Base-by-base conservation (phyloP, 1,140 invertebrate species). In the Drosophila novamexicana region DNA sequence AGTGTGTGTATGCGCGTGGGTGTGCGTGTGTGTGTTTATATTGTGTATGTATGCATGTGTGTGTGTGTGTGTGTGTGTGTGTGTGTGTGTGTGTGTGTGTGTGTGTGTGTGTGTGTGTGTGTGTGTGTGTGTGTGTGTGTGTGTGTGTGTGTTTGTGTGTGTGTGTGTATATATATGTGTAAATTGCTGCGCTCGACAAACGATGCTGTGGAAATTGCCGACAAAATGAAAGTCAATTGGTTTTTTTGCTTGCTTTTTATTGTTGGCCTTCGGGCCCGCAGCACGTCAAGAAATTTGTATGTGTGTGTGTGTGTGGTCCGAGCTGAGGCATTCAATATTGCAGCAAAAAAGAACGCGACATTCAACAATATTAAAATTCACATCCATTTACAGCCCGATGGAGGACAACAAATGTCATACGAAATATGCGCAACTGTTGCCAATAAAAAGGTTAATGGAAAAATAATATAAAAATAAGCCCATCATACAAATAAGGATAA, bases 201-300 rank as follows among this genome's bases (percentile, higher is more conserved):
- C 77, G 77, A 73, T 29, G 75, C 75, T 71, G 69, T 75, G 84
- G 72, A 89, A 89, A 89, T 88, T 86, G 84, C 80, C 80, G 77
- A 89, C 84, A 89, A 84, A 89, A 89, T 89, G 85, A 89, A 89
- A 89, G 85, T 89, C 84, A 89, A 89, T 84, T 89, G 84, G 84
- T 72, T 75, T 82, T 89, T 75, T 63, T 56, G 66, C 59, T 50
- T 44, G 67, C 49, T 66, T 66, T 54, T 63, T 62, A 49, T 61
- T 80, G 62, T 77, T 73, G 34, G 52, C 44, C 47, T 49, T 69
- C 22, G 5, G 52, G 57, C 8, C 40, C 32, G n/a, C 32, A 49
- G 52, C 74, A 81, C 59, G 62, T 82, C 64, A 81, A 78, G 82
- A 75, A 72, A 85, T 85, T 75, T 68, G 79, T 81, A 9, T 37